Percentiles rank a stretch among this genome's conserved stretches.
Conservation (phyloP, 1,140 invertebrate species). For the Dryas iulia region DNA sequence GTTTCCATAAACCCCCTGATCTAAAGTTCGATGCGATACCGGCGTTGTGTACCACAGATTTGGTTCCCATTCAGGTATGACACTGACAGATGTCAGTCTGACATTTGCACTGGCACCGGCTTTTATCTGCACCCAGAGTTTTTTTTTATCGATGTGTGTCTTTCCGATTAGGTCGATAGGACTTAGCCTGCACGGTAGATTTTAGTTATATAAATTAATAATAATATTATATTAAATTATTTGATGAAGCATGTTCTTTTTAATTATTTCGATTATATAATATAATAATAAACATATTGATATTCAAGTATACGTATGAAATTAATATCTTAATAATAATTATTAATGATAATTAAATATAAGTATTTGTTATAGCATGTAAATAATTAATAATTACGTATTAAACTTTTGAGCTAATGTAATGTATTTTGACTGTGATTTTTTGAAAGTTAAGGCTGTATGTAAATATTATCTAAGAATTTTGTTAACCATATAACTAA, state of each 20-base stretch:
- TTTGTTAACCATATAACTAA: neutral
- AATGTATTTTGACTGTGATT: slow-evolving; percentile 25
- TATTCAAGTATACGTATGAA: slow-evolving; percentile 17
- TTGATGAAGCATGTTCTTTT: slow-evolving; percentile 17
- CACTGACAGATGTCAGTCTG: slow-evolving; percentile 32
- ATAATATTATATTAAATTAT: slow-evolving; percentile 14
- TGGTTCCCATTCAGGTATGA: slow-evolving; percentile 87
- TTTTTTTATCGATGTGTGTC: slow-evolving; percentile 52
- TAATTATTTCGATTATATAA: neutral
- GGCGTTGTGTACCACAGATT: slow-evolving; percentile 81
- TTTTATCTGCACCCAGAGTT: slow-evolving; percentile 65
- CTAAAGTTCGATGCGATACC: slow-evolving; percentile 75
- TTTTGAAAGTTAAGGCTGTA: slow-evolving; percentile 22
- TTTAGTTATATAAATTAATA: slow-evolving; percentile 12
- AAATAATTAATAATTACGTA: neutral
- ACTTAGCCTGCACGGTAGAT: slow-evolving; percentile 58
- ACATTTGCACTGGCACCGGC: slow-evolving; percentile 61
- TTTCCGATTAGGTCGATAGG: slow-evolving; percentile 24
- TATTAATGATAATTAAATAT: slow-evolving; percentile 14
- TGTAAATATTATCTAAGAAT: neutral
- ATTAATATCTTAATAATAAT: slow-evolving; percentile 35
- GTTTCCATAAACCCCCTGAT: slow-evolving; percentile 78
- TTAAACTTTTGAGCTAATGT: neutral
- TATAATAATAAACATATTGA: slow-evolving; percentile 12
- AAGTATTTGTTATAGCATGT: slow-evolving; percentile 26